phyloP scores from a whole-genome alignment of 2,888 invertebrate species.

The Sicus ferrugineus region DNA sequence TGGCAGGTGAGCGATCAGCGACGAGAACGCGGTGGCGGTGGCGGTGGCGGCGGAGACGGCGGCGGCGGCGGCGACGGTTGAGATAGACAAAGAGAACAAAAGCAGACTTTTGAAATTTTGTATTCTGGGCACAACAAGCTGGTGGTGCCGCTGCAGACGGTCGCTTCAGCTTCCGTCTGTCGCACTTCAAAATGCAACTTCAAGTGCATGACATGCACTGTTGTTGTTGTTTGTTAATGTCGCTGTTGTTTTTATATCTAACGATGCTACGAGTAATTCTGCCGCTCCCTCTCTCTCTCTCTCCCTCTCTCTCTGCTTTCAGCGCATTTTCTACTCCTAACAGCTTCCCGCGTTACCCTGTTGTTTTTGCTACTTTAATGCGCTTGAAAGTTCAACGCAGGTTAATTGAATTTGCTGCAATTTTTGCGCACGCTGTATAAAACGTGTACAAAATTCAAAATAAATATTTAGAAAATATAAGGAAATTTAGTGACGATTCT shows the following conservation, averaged over 20 bases:
- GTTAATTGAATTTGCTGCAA: too few species aligned
- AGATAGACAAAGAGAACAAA: not conserved
- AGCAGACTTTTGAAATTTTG: conserved; percentile 6
- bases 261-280: too few species aligned
- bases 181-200: not conserved
- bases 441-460: too few species aligned
- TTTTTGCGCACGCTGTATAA: too few species aligned
- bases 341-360: too few species aligned
- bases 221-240: conserved; percentile 1
- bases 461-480: too few species aligned
- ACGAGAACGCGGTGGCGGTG: not conserved
- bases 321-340: too few species aligned
- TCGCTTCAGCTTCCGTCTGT: not conserved
- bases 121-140: not conserved
- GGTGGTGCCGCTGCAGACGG: conserved; percentile 7
- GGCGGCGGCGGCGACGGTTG: not conserved
- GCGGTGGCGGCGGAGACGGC: not conserved
- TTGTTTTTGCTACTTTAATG: too few species aligned
- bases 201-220: not conserved
- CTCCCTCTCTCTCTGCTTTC: too few species aligned
- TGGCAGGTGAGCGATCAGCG: not conserved
- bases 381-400: too few species aligned
- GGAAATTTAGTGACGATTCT: too few species aligned
- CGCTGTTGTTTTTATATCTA: not conserved
- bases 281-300: too few species aligned